Percentiles rank a stretch among this genome's conserved stretches.
Evolutionary conservation across 2,888 invertebrate genomes (phyloP).

Genomic region (Phymatocera aterrima): DNA sequence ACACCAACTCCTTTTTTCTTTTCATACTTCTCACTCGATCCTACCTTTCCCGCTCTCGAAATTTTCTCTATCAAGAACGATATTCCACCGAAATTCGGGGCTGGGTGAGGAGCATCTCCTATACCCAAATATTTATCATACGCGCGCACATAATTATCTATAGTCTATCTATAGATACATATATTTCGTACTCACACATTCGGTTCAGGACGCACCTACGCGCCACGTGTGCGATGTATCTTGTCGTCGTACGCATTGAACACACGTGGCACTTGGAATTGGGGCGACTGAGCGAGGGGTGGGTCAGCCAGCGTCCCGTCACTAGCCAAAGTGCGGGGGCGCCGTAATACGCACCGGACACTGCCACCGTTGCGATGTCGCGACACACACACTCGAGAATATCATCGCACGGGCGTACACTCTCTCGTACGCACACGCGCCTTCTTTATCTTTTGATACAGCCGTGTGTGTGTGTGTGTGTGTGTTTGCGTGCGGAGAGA

Average conservation of each 20-base stretch:
- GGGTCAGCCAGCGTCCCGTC: constrained; percentile 40
- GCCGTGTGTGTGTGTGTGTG: not conserved
- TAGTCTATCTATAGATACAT: not conserved
- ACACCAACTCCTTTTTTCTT: not conserved
- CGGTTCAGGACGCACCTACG: not conserved
- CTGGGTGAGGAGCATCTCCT: not conserved
- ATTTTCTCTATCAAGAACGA: not conserved
- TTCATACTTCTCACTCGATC: too few species aligned
- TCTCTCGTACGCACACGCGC: not conserved
- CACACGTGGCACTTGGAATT: constrained; percentile 63
- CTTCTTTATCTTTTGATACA: not conserved
- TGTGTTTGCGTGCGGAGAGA: constrained; percentile 44
- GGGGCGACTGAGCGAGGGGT: constrained; percentile 48
- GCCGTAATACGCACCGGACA: constrained; percentile 74
- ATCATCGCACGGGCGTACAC: not conserved
- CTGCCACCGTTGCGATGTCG: constrained; percentile 62
- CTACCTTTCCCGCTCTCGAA: too few species aligned
- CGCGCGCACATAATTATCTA: not conserved
- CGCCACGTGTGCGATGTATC: constrained; percentile 44
- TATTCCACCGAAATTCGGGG: not conserved
- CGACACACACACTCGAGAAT: not conserved
- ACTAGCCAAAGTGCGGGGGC: constrained; percentile 51
- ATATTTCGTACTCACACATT: too few species aligned
- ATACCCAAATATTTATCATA: not conserved
- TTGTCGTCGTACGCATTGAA: constrained; percentile 57